Percentiles rank a stretch among this genome's conserved stretches.
These are phyloP conservation scores for Cassiopea andromeda DNA, from an alignment of 30 jellyfish, hydroid and myxozoan genomes.

Conservation along the genomic window DNA sequence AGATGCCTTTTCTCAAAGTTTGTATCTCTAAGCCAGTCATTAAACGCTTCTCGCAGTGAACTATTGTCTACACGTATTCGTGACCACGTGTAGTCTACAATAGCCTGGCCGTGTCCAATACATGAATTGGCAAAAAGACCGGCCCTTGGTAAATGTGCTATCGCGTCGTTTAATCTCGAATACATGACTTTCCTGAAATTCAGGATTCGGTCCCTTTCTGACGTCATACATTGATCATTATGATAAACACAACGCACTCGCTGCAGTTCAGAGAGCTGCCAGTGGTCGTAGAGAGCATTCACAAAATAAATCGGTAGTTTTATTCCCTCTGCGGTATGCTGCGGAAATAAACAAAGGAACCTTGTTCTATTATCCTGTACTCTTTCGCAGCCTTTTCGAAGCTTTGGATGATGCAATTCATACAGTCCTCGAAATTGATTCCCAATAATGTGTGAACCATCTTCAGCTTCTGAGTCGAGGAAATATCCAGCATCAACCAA, in stretches of 20 bases:
- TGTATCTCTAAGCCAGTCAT: conserved; percentile 74
- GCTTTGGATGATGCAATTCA: conserved; percentile 72
- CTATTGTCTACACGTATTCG: conserved; percentile 77
- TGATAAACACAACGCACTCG: conserved; percentile 81
- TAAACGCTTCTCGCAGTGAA: conserved; percentile 71
- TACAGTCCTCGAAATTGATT: conserved; percentile 81
- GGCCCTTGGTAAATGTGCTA: conserved; percentile 23
- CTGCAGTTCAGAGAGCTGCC: conserved; percentile 95
- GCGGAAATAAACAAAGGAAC: conserved; percentile 84
- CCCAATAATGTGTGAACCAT: conserved; percentile 47
- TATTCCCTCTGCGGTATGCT: conserved; percentile 45
- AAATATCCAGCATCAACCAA: conserved; percentile 93
- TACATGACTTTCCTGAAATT: conserved; percentile 81
- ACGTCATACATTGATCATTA: conserved; percentile 64
- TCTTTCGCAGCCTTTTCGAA: conserved; percentile 61
- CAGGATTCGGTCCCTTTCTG: conserved; percentile 74
- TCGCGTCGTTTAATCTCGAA: conserved; percentile 45
- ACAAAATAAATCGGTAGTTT: conserved; percentile 77
- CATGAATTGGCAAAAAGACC: conserved; percentile 97
- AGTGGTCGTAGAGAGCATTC: conserved; percentile 92
- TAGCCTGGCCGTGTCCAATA: conserved; percentile 95
- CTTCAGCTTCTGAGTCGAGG: conserved; percentile 67
- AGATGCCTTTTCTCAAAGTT: conserved; percentile 35
- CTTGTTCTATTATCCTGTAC: conserved; percentile 29
- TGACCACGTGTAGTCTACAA: conserved; percentile 94